Evolutionary conservation across 2,888 invertebrate genomes (phyloP).

Genomic region (Limenitis camilla): DNA sequence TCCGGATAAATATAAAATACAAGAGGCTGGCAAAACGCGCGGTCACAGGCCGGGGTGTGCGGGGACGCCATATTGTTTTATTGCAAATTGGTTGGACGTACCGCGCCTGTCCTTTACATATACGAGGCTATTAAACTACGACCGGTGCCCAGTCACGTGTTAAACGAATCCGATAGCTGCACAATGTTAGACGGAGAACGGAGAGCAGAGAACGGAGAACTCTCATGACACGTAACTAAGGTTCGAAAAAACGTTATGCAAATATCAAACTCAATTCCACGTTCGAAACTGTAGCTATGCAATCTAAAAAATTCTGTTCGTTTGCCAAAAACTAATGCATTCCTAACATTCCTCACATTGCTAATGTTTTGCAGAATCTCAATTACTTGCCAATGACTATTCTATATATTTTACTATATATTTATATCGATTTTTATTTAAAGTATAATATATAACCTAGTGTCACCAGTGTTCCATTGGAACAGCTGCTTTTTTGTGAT

Average conservation of each 20-base stretch:
- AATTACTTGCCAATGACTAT: not conserved
- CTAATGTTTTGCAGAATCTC: constrained; percentile 1
- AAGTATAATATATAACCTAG: not conserved
- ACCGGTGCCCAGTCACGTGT: constrained; percentile 68
- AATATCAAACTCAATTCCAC: constrained; percentile 18
- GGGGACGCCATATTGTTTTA: constrained; percentile 69
- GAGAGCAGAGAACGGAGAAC: constrained; percentile 21
- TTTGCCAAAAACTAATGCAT: constrained; percentile 21
- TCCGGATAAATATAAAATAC: constrained; percentile 40
- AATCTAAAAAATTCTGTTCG: constrained; percentile 20
- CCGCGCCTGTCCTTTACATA: constrained; percentile 72
- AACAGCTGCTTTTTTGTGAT: too few species aligned
- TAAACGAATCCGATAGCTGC: constrained; percentile 70
- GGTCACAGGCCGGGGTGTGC: constrained; percentile 47
- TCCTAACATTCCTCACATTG: constrained; percentile 13
- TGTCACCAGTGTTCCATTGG: too few species aligned
- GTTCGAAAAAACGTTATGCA: constrained; percentile 20
- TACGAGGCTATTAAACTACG: constrained; percentile 71
- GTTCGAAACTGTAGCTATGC: constrained; percentile 18
- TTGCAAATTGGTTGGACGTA: constrained; percentile 73
- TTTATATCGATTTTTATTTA: not conserved
- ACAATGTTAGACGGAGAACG: constrained; percentile 47
- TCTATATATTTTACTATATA: not conserved
- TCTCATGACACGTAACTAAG: constrained; percentile 41
- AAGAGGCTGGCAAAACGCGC: constrained; percentile 28